Evolutionary conservation across 2,888 invertebrate genomes (phyloP).

Genomic region (Lasioglossum lativentre): DNA sequence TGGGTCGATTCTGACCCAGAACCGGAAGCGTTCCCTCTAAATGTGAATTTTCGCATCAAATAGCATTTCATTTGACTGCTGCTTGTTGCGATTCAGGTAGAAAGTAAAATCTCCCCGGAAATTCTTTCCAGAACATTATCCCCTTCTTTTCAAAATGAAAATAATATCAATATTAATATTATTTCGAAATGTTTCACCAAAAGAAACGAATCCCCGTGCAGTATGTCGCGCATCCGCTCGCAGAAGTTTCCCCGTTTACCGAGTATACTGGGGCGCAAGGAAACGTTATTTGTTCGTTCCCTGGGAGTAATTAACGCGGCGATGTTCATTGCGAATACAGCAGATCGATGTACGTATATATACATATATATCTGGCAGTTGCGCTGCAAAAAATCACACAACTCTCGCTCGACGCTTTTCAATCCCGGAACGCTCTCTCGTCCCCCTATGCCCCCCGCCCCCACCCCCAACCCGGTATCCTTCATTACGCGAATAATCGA

Average conservation of each 20-base stretch:
- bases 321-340: neutral
- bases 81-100: too few species aligned
- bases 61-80: neutral
- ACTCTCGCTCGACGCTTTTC: neutral
- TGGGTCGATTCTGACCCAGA: too few species aligned
- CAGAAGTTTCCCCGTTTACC: neutral
- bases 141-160: neutral
- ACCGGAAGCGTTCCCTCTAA: too few species aligned
- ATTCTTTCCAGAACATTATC: too few species aligned
- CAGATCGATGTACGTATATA: neutral
- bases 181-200: neutral
- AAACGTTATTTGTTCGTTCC: neutral
- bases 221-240: neutral
- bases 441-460: neutral
- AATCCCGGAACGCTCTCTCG: neutral
- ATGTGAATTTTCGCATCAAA: too few species aligned
- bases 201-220: neutral
- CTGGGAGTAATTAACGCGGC: neutral
- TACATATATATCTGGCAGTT: neutral
- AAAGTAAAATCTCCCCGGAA: too few species aligned
- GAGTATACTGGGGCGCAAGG: neutral
- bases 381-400: neutral
- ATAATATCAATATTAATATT: neutral
- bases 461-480: neutral
- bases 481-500: slow-evolving; percentile 18